Evolutionary conservation across 1,140 invertebrate genomes (phyloP), one percentile per base, ranked within the genome.

Genomic region (Thaumatotibia leucotreta): DNA sequence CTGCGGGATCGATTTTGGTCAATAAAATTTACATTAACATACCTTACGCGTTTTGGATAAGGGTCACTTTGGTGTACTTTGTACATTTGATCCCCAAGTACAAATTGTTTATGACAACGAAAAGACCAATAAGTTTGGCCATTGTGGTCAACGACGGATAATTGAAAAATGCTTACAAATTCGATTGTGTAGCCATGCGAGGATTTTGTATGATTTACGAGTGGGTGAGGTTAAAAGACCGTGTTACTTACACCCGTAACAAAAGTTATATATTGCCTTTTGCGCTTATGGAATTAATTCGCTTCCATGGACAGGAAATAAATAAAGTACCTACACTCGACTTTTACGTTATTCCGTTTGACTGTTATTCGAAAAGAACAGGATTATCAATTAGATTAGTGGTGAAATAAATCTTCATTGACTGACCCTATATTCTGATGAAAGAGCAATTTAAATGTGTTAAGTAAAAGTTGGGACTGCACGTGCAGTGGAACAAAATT

Each of bases 81-180:
- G 20, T 61, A 27, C 22, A 32, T 61, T 27, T 66, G 69, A 64
- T 66, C 74, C 72, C 50, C 64, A 23, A 14, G 62, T 71, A 79
- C 79, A 79, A 83, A 82, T 81, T 83, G 76, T 81, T 82, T 80
- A 78, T 72, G 72, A 79, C 64, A 62, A 45, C 75, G 70, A 87
- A 85, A 84, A 82, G 79, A 69, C 77, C 84, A 82, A 81, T 83
- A 77, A 80, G 74, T 71, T 70, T 73, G 76, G 33, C 77, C 74
- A 80, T 82, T 83, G 80, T 81, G 80, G 83, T 86, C 84, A 86
- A 88, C 86, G 79, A 84, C 77, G 77, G 73, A 82, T 86, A 83
- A 88, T 86, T 85, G 80, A 83, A 85, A 86, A 86, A 84, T 75
- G 74, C 77, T 84, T 76, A 80, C 79, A 84, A 82, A 82, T 83